Base-by-base conservation (phyloP, 2,888 invertebrate species). In the Falcaria lacertinaria region DNA sequence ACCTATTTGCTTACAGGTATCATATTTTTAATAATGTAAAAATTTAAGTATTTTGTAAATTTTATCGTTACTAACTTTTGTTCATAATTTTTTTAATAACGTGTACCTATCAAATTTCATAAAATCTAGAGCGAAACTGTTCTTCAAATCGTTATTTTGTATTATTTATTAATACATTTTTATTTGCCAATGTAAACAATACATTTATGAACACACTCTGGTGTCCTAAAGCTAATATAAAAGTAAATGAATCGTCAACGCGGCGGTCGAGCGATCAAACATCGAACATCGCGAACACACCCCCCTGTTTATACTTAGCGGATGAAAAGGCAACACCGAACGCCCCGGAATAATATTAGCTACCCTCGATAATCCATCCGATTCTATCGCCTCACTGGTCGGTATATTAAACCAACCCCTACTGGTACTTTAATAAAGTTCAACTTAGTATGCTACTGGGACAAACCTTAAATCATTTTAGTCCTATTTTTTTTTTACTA, bases 321-420 rank as follows among this genome's bases (percentile, higher is more conserved):
- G 87, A 88, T 88, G 88, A 88, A 89, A 89, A 88, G 88, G 88
- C 88, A 89, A 89, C 88, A 88, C 75, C 75, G 73, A 85, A 80
- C 88, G 87, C 86, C 87, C 87, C 85, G 79, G 80, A 85, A 89
- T 88, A 88, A 88, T 86, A 89, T 88, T 88, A 88, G 88, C 88
- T 80, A 83, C 87, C 88, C 88, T 85, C 81, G 74, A 87, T 87
- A 82, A 85, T 77, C 76, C 76, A 70, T 64, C 76, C 80, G 77
- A 82, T 82, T 76, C 70, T 68, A 69, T 68, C 76, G 70, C 69
- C 68, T 64, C 46, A 28, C 45, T 43, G 15, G 32, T 42, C 45
- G 44, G 45, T 50, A 44, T 45, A 37, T 43, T 58, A 74, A 78
- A 73, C 60, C 52, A 52, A 60, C 65, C 65, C 50, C 79, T 75